Evolutionary conservation across 2,113 vertebrate genomes (phyloP), one percentile per base, ranked within the genome.

Genomic region (Dicentrarchus labrax): DNA sequence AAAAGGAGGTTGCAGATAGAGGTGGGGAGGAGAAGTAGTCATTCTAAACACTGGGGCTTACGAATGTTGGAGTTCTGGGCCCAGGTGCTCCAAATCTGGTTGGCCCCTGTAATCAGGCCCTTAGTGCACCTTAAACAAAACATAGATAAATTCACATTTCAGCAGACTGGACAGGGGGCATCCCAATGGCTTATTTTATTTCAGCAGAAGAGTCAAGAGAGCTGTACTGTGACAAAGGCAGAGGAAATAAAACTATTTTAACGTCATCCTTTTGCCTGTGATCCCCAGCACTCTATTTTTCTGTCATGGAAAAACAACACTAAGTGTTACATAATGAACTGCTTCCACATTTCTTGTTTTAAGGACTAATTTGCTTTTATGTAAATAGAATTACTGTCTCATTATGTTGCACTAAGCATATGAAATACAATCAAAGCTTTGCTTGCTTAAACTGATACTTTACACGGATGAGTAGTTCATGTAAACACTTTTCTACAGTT

Each of bases 321-420:
- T 43, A 15, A 39, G 53, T 50, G 5, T 21, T 13, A 19, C 6
- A 12, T 51, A 43, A 73, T 73, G 43, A 73, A 4, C 6, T 69
- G 41, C 12, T 74, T 78, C 45, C 10, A 9, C 65, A 65, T 64
- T 64, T 13, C 8, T 66, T 47, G 30, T 67, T 75, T 72, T 39
- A 41, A 50, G 3, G 22, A 51, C 41, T 39, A 9, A 22, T 65
- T 75, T 64, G 19, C 16, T 59, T 62, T 57, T 24, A 9, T 59
- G 61, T n/a, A n/a, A 69, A 66, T 2, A 24, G 54, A 66, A 76
- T 5, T 24, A 22, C 64, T 74, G 39, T 36, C 50, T 48, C 39
- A 64, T 22, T 71, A 9, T 69, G 56, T 15, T 60, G 59, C 62
- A 51, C 60, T 13, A 21, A 54, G 41, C 30, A 38, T 50, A 16